Evolutionary conservation across 2,113 vertebrate genomes (phyloP), one percentile per base, ranked within the genome.

Genomic region (Macrotus californicus): DNA sequence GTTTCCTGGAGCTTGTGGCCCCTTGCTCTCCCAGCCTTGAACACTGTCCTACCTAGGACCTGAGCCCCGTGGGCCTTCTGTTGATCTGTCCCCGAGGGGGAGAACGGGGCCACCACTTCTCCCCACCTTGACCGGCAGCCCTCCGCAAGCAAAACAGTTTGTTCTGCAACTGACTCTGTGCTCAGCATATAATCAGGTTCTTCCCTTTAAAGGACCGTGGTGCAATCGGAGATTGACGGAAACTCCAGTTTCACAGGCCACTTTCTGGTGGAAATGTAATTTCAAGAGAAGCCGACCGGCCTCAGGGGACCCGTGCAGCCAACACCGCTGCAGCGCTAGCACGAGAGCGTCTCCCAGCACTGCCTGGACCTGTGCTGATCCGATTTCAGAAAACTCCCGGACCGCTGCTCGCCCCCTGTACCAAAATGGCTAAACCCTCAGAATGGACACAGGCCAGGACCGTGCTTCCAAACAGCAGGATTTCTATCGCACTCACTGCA

Each of bases 221-320:
- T 69, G 75, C 84, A 69, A 89, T 87, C 90, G 87, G 80, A 89
- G 87, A 89, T 31, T 54, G 87, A 48, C 39, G 56, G 79, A 96
- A 81, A 90, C 90, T 91, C 88, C 73, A 67, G 70, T 84, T 87
- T 95, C 41, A 24, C 46, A 22, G n/a, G 39, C 54, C 18, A 10
- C 72, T 92, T 93, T 67, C 90, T 92, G 46, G 70, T 77, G 87
- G 81, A 94, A 89, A 70, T 87, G 82, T 69, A 75, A 96, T 92
- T 96, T 93, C 87, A 84, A 13, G 43, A 59, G 22, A 70, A 26
- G 48, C 52, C 13, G 77, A 94, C 52, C 82, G 85, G 94, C 73
- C 61, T 95, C 61, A 34, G 69, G 8, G 69, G 91, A 76, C 69
- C 64, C n/a, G 39, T 70, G 46, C 16, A 70, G 75, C 89, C 80